Evolutionary conservation across 2,797 vertebrate species (phyloP), one percentile per base, ranked within the genome.

Genomic region (Sternotherus odoratus): DNA sequence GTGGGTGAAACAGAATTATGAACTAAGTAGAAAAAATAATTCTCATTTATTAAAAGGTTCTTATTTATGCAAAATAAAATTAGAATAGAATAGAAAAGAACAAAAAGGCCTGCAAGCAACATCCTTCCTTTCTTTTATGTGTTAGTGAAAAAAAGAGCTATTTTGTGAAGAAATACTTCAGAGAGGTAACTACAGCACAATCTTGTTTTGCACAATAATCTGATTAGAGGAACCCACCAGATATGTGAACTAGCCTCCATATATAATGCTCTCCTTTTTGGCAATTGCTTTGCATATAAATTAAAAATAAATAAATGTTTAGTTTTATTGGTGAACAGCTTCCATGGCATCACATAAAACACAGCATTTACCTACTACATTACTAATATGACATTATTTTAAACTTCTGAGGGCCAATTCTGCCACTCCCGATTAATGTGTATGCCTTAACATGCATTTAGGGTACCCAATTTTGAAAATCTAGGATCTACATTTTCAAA

Each of bases 331-430:
- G 13, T 75, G 72, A 75, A 48, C 43, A 75, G 43, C 13, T 48
- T 75, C 72, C 72, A 75, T 26, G 28, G 39, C 43, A 75, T 48
- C 12, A 30, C 15, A 43, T 72, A 74, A 74, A 74, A 43, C 5
- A 74, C 72, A 95, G 24, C 24, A 82, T 49, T 12, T 74, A 43
- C 66, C 90, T 96, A 96, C 85, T 53, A 48, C 87, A 92, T 88
- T 57, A 69, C 15, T 46, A 28, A n/a, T 84, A 24, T 89, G 83
- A 83, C 60, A 51, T 43, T 43, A 12, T 95, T 69, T 88, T 69
- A 4, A 48, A 23, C 50, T 50, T 60, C 30, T 33, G 28, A 39
- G 39, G 2, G 3, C 10, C 54, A 30, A 30, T 81, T 57, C 49
- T 87, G 81, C 10, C 54, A 39, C 17, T 57, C 85, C 88, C 54